Conservation (phyloP, 2,113 vertebrate species). For the Phyllostomus hastatus region DNA sequence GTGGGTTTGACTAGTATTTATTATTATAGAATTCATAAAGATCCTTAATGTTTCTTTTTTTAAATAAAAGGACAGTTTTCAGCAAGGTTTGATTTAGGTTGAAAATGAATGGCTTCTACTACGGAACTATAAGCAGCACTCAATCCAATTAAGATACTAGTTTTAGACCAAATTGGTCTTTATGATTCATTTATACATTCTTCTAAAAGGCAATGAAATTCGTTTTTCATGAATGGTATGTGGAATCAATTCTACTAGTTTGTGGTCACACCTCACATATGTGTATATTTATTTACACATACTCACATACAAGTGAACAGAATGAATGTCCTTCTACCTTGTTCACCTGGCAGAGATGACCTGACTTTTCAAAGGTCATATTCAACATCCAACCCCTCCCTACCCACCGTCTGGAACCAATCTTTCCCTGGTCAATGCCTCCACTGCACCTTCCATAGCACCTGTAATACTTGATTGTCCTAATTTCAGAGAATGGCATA, state of each 20-base stretch:
- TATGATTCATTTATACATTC: slow-evolving; percentile 41
- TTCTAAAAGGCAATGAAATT: slow-evolving; percentile 38
- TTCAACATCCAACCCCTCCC: neutral
- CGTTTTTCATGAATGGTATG: slow-evolving; percentile 26
- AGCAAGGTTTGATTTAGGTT: slow-evolving; percentile 21
- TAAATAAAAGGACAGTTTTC: neutral
- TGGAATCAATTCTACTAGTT: slow-evolving; percentile 5
- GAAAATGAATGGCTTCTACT: slow-evolving; percentile 31
- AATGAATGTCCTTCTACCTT: neutral
- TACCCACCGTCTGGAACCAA: neutral
- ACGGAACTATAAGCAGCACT: slow-evolving; percentile 16
- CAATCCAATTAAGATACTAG: slow-evolving; percentile 17
- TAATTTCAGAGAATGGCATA: neutral
- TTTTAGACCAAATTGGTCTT: slow-evolving; percentile 30
- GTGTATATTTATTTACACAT: slow-evolving; percentile 32
- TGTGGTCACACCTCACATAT: neutral
- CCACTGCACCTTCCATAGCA: neutral
- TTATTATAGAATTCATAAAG: neutral
- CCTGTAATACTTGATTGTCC: neutral
- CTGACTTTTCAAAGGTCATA: slow-evolving; percentile 20
- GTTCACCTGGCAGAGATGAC: neutral
- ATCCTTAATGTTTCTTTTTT: slow-evolving; percentile 1
- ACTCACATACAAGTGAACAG: neutral
- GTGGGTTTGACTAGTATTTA: slow-evolving; percentile 17
- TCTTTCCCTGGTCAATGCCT: neutral